These are phyloP conservation scores for Rhynchonycteris naso DNA, from an alignment of 2,797 vertebrate species.

Conservation along the genomic window DNA sequence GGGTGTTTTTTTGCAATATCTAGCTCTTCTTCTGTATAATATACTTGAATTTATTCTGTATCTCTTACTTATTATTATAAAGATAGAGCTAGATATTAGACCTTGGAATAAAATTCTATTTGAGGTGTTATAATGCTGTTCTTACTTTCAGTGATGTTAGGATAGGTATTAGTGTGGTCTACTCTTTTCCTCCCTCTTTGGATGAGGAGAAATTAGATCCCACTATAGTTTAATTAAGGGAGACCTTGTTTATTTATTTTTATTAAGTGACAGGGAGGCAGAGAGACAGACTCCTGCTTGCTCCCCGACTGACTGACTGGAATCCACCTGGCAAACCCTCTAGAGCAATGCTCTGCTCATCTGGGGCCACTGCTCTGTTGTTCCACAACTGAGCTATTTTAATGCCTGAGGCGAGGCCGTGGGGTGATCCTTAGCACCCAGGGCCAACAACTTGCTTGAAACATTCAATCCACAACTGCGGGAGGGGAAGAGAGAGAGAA, in stretches of 20 bases:
- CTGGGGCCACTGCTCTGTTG: no score
- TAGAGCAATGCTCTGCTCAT: no score
- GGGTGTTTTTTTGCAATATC: neutral
- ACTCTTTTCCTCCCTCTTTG: neutral
- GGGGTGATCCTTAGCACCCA: no score
- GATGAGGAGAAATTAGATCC: neutral
- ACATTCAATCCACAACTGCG: no score
- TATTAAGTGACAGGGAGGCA: no score
- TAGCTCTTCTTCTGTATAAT: neutral
- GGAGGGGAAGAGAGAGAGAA: no score
- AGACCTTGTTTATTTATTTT: neutral
- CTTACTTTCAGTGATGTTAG: neutral
- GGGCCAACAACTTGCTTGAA: no score
- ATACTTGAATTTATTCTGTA: neutral
- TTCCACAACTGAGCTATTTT: no score
- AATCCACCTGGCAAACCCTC: no score
- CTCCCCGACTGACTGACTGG: no score
- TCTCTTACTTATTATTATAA: neutral
- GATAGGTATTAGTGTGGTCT: neutral
- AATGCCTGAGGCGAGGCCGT: no score
- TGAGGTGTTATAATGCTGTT: neutral
- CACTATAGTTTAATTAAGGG: neutral
- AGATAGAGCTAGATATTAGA: neutral
- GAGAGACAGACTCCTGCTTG: no score
- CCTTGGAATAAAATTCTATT: neutral